Evolutionary conservation across 2,797 vertebrate species (phyloP), one percentile per base, ranked within the genome.

Genomic region (Hippocampus kuda): DNA sequence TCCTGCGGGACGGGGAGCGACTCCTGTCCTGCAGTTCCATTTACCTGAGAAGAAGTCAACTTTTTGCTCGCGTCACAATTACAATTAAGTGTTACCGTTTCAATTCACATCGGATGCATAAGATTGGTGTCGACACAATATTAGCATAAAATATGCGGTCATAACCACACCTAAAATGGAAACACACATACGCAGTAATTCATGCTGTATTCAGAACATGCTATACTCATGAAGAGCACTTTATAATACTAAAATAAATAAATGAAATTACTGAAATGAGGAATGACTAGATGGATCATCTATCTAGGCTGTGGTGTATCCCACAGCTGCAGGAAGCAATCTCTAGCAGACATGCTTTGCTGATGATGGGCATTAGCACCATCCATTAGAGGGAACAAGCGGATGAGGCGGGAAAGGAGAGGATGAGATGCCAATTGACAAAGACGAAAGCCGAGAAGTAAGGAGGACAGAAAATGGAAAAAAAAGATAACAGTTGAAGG

Each of bases 11-110:
- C 53, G 94, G 94, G 75, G 92, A 92, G 80, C 94, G 88, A 84
- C 91, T 93, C 85, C 91, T 83, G 82, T 95, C 95, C 88, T 93
- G 89, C 84, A 91, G 92, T 89, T 98, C 96, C 97, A 99, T 99
- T 92, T 96, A 94, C 85, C 95, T 98, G 63, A 11, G 15, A 74
- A 76, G 69, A 57, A 27, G 53, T 24, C n/a, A 73, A 69, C 64
- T 70, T 46, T 18, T 38, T 6, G 56, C 54, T 2, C 5, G 34
- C 18, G 30, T 56, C 27, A 57, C 54, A 20, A 30, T 34, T 34
- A 61, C 11, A 13, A 42, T 24, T 20, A 34, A n/a, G n/a, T 42
- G 3, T 42, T 27, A 22, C 42, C 7, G 13, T 44, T 46, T 65
- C 13, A 6, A 26, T 46, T 16, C 3, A 65, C 24, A 2, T 38